Base-by-base conservation (phyloP, 2,113 vertebrate species). In the Rostratula benghalensis region DNA sequence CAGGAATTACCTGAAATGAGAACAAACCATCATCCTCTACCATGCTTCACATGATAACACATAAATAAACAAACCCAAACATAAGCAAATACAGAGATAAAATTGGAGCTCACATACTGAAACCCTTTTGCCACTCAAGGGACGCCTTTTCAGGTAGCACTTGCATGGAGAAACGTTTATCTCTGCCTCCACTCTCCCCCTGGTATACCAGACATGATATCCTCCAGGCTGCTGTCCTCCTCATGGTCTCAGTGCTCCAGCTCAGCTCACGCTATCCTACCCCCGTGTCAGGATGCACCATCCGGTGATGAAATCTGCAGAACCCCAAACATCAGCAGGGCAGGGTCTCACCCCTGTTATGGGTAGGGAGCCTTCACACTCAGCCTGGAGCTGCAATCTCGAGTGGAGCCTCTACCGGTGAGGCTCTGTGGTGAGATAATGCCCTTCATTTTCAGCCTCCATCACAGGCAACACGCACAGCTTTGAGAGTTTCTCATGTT, bases 381-480 rank as follows among this genome's bases (percentile, higher is more conserved):
- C 30, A 63, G 60, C 46, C 61, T 59, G 27, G 43, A 77, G 27
- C 51, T 41, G 33, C 48, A 83, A 50, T 17, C 67, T 76, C 0
- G 0, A 84, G 53, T 1, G 3, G 57, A 85, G 46, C 24, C 53
- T 56, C 60, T 56, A 7, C 39, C 6, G 1, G 14, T n/a, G n/a
- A 46, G 30, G 33, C 39, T 74, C 31, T 68, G 48, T 59, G 31
- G 50, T 45, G 41, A 90, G 64, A 63, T 23, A 88, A 88, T 31
- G 64, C 20, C 45, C 68, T 78, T 11, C 20, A 67, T 35, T 85
- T 78, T 83, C 61, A 95, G 35, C 39, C 61, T 61, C 25, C 48
- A 41, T 13, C 22, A 18, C 0, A 0, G 27, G 56, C 51, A 87
- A 6, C 1, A 3, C 2, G 0, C 25, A 16, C 10, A 35, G 7